Conservation (phyloP, 2,113 vertebrate species). For the Charadrius vociferus region DNA sequence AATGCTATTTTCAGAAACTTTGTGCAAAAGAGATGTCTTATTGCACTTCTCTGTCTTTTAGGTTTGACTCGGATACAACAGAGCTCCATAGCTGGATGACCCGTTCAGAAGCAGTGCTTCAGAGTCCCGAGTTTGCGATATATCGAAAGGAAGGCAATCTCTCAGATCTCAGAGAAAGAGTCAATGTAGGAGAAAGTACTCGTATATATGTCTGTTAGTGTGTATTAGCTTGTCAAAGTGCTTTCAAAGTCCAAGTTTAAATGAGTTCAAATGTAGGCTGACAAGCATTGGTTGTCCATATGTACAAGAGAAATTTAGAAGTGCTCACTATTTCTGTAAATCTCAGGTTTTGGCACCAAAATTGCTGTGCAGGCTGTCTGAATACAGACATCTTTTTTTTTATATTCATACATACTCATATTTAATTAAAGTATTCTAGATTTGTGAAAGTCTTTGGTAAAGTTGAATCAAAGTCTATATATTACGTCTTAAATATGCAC, state of each 20-base stretch:
- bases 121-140: slow-evolving; percentile 91
- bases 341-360: not conserved
- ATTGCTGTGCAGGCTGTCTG: not conserved
- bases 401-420: not conserved
- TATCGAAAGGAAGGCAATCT: slow-evolving; percentile 91
- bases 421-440: not conserved
- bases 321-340: not conserved
- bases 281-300: not conserved
- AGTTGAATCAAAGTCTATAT: not conserved
- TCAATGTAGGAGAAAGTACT: slow-evolving; percentile 79
- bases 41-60: slow-evolving; percentile 53
- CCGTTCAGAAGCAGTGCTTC: slow-evolving; percentile 91
- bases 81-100: slow-evolving; percentile 99
- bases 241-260: not conserved
- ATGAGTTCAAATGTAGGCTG: not conserved
- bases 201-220: not conserved
- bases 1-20: not conserved
- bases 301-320: not conserved
- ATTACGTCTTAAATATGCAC: not conserved
- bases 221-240: not conserved
- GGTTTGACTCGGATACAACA: slow-evolving; percentile 94
- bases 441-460: not conserved
- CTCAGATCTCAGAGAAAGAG: slow-evolving; percentile 93
- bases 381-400: not conserved
- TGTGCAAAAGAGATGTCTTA: not conserved